These are phyloP conservation scores for Cetoscarus ocellatus DNA, from an alignment of 2,797 vertebrate species.

Conservation along the genomic window DNA sequence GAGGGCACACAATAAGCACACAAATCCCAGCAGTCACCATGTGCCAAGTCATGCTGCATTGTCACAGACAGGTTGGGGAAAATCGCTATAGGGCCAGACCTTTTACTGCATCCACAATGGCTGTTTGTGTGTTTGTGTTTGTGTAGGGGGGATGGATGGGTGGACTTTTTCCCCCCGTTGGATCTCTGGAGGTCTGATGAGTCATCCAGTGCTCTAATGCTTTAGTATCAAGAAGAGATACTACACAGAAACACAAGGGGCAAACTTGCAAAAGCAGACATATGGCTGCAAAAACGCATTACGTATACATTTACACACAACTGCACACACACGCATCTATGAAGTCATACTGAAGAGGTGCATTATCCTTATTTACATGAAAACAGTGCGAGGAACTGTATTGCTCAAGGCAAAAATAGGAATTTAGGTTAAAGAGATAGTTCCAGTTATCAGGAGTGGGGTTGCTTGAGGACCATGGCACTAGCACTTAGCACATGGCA, in stretches of 20 bases:
- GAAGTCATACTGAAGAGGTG: not conserved
- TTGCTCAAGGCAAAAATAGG: slow-evolving; percentile 10
- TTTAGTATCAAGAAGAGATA: slow-evolving; percentile 13
- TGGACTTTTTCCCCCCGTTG: slow-evolving; percentile 30
- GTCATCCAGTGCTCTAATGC: slow-evolving; percentile 27
- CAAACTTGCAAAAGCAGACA: slow-evolving; percentile 7
- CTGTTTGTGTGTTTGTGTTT: slow-evolving; percentile 12
- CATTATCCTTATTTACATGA: slow-evolving; percentile 10
- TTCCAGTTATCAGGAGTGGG: no score
- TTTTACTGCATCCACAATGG: slow-evolving; percentile 28
- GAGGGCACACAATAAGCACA: slow-evolving; percentile 48
- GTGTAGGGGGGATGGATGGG: not conserved
- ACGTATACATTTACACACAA: not conserved
- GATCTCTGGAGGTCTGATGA: slow-evolving; percentile 51
- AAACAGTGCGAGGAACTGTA: slow-evolving; percentile 5
- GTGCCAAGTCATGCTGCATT: slow-evolving; percentile 62
- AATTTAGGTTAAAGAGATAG: slow-evolving; percentile 12
- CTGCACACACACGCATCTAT: not conserved
- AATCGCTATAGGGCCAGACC: slow-evolving; percentile 33
- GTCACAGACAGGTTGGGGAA: slow-evolving; percentile 52
- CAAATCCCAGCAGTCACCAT: slow-evolving; percentile 42
- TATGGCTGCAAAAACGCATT: slow-evolving; percentile 9
- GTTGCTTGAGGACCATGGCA: no score
- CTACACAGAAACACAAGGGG: slow-evolving; percentile 1
- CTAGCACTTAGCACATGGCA: no score